These are phyloP conservation scores for Syrista parreyssii DNA, from an alignment of 2,888 invertebrate genomes.

Conservation along the genomic window DNA sequence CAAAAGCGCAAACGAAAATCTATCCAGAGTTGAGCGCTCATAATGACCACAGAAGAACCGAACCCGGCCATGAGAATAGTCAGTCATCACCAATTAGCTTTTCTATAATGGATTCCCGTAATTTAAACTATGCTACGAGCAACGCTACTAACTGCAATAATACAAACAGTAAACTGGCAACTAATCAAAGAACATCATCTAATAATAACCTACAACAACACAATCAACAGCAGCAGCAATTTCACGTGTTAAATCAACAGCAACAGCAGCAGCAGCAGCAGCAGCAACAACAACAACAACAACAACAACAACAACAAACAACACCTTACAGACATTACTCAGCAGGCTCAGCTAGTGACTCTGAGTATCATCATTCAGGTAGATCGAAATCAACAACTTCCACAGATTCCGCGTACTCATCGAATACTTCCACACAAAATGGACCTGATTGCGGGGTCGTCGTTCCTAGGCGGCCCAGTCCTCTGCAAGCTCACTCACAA, in stretches of 20 bases:
- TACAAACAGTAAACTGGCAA: constrained; percentile 43
- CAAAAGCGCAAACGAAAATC: constrained; percentile 82
- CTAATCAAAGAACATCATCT: constrained; percentile 46
- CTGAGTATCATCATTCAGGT: constrained; percentile 71
- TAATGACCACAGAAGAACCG: constrained; percentile 56
- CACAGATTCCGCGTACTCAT: constrained; percentile 74
- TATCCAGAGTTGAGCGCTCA: constrained; percentile 74
- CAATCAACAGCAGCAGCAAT: constrained; percentile 58
- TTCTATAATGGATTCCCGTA: constrained; percentile 78
- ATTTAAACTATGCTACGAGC: constrained; percentile 72
- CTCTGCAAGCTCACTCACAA: constrained; percentile 76
- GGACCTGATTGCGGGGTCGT: constrained; percentile 75
- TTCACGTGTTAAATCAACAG: constrained; percentile 60
- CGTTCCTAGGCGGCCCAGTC: constrained; percentile 77
- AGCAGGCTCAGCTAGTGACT: constrained; percentile 71
- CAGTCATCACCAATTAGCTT: constrained; percentile 82
- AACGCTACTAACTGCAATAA: constrained; percentile 58
- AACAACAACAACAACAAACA: constrained; percentile 65
- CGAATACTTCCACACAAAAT: constrained; percentile 72
- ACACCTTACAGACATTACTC: constrained; percentile 74
- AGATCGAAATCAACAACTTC: constrained; percentile 74
- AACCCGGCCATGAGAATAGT: constrained; percentile 71
- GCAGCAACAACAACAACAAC: constrained; percentile 32
- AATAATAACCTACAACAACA: constrained; percentile 42
- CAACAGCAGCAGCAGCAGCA: constrained; percentile 52